Conservation (phyloP, 2,888 invertebrate genomes). For the Hyposoter didymator region DNA sequence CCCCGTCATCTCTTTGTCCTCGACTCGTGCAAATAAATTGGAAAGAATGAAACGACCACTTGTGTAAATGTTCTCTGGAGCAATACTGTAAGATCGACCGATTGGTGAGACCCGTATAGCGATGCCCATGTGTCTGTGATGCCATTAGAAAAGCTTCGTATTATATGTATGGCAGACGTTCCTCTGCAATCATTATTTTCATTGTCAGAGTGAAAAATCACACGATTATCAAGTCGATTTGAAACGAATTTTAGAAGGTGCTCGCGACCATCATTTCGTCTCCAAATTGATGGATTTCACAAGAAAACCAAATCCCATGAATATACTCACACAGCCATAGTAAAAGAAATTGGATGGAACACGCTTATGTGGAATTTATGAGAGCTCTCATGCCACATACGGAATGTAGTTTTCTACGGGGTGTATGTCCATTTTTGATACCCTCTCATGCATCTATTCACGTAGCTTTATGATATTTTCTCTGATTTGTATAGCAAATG, state of each 20-base stretch:
- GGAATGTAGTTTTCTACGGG: not conserved
- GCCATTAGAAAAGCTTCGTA: not conserved
- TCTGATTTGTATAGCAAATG: slow-evolving; percentile 33
- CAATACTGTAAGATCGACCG: not conserved
- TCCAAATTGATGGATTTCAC: not conserved
- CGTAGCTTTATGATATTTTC: not conserved
- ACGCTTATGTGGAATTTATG: not conserved
- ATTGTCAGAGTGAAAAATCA: not conserved
- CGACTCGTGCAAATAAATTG: slow-evolving; percentile 39
- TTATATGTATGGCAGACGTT: not conserved
- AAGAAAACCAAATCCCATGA: not conserved
- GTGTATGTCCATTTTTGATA: not conserved
- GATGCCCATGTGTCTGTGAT: not conserved
- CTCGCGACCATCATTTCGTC: not conserved
- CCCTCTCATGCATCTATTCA: slow-evolving; percentile 16
- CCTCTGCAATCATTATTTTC: not conserved
- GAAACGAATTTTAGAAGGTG: not conserved
- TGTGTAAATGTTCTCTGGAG: not conserved
- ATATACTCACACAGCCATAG: not conserved
- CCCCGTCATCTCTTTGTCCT: slow-evolving; percentile 1
- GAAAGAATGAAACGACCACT: slow-evolving; percentile 35
- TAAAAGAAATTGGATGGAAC: not conserved
- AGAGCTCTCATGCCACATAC: not conserved
- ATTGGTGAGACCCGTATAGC: not conserved
- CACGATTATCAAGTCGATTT: not conserved